Evolutionary conservation across 2,888 invertebrate species (phyloP).

Genomic region (Limnephilus marmoratus): DNA sequence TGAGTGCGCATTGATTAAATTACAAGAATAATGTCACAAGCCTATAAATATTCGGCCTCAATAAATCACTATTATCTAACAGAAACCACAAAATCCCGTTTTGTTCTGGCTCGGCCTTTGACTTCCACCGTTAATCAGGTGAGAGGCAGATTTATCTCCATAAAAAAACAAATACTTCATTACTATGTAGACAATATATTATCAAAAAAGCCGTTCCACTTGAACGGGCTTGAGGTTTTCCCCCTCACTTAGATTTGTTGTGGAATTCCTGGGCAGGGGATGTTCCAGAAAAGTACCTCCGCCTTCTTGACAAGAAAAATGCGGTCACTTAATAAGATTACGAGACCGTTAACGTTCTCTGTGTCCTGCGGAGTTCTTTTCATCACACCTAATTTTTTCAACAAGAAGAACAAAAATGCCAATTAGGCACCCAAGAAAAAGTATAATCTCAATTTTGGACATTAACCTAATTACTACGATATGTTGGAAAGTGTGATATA

Average conservation of each 20-base stretch:
- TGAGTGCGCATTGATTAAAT: neutral
- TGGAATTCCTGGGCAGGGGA: neutral
- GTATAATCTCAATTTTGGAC: neutral
- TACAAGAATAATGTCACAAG: neutral
- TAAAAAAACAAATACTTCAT: conserved; percentile 32
- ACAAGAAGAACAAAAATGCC: conserved; percentile 41
- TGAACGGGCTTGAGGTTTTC: neutral
- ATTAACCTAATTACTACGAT: neutral
- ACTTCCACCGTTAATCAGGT: conserved; percentile 13
- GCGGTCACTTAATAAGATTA: conserved; percentile 56
- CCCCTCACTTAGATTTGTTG: neutral
- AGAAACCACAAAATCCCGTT: neutral
- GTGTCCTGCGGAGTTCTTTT: conserved; percentile 35
- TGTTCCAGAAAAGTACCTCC: neutral
- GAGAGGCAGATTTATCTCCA: conserved; percentile 23
- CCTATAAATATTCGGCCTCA: neutral
- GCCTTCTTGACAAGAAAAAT: conserved; percentile 51
- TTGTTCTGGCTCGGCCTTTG: neutral
- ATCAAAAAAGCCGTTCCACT: neutral
- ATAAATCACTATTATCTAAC: neutral
- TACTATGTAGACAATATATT: conserved; percentile 10
- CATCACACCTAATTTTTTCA: conserved; percentile 38
- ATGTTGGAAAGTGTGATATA: neutral
- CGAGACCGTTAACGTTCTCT: conserved; percentile 50
- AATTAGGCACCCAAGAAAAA: conserved; percentile 4